Evolutionary conservation across 2,888 invertebrate species (phyloP).

Genomic region (Xylophagus ater): DNA sequence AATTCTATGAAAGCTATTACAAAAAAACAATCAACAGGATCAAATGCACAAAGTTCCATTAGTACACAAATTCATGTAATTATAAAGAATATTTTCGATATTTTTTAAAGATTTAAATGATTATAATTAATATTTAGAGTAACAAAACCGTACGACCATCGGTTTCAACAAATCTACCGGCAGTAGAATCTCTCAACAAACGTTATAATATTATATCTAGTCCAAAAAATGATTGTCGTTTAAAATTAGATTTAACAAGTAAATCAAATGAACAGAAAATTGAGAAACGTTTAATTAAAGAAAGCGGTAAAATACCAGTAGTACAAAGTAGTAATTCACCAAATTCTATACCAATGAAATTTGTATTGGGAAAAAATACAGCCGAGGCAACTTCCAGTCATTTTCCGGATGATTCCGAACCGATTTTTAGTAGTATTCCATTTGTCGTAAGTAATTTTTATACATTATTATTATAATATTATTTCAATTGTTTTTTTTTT

Average conservation of each 20-base stretch:
- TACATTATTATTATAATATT: too few species aligned
- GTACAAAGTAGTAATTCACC: conserved; percentile 7
- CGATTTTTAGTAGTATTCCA: too few species aligned
- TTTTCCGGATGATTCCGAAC: too few species aligned
- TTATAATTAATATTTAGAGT: conserved; percentile 9
- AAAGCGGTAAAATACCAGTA: conserved; percentile 6
- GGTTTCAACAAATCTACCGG: conserved; percentile 17
- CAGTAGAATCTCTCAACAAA: conserved; percentile 14
- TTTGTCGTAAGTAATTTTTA: too few species aligned
- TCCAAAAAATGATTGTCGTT: conserved; percentile 20
- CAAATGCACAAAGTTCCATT: conserved; percentile 51
- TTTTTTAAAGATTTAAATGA: background rate
- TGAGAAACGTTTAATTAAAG: conserved; percentile 15
- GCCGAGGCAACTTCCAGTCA: conserved; percentile 7
- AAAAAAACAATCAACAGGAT: conserved; percentile 44
- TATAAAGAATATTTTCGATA: background rate
- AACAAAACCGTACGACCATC: conserved; percentile 18
- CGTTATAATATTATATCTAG: conserved; percentile 19
- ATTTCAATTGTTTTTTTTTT: too few species aligned
- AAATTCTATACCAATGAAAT: too few species aligned
- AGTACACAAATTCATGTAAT: conserved; percentile 40
- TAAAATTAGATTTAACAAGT: conserved; percentile 20
- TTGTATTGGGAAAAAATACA: conserved; percentile 14
- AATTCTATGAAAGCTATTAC: conserved; percentile 29
- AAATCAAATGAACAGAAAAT: conserved; percentile 22